phyloP scores from a whole-genome alignment of 1,140 invertebrate species.

The Heliconius hewitsoni region DNA sequence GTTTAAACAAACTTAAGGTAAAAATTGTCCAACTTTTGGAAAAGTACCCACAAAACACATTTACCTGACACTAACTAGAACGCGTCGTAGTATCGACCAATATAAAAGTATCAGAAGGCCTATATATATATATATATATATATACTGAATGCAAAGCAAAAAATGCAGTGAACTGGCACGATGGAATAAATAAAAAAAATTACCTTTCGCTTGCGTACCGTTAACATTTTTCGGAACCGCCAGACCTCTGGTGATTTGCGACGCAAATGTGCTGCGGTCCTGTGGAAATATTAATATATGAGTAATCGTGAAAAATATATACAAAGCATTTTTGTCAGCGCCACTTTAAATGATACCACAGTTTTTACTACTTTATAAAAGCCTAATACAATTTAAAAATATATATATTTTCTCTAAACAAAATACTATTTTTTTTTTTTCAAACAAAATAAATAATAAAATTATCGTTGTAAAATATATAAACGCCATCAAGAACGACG shows the following conservation, averaged over 20 bases:
- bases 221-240: slow-evolving; percentile 74
- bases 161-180: slow-evolving; percentile 41
- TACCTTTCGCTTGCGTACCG: slow-evolving; percentile 62
- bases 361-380: too few relatives aligned
- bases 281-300: slow-evolving; percentile 68
- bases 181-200: slow-evolving; percentile 44
- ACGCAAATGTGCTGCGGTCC: slow-evolving; percentile 83
- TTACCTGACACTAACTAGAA: not conserved
- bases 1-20: too few relatives aligned
- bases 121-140: not conserved
- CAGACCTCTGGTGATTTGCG: slow-evolving; percentile 81
- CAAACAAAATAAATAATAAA: too few relatives aligned
- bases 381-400: too few relatives aligned
- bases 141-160: slow-evolving; percentile 18
- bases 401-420: too few relatives aligned
- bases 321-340: too few relatives aligned
- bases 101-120: not conserved
- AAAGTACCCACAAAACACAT: not conserved
- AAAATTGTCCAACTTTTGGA: not conserved
- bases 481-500: too few relatives aligned
- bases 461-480: too few relatives aligned
- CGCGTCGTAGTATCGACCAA: not conserved
- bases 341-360: too few relatives aligned
- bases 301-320: not conserved
- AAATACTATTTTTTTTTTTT: too few relatives aligned